phyloP scores from a whole-genome alignment of 2,113 vertebrate genomes.

The Columba janthina region DNA sequence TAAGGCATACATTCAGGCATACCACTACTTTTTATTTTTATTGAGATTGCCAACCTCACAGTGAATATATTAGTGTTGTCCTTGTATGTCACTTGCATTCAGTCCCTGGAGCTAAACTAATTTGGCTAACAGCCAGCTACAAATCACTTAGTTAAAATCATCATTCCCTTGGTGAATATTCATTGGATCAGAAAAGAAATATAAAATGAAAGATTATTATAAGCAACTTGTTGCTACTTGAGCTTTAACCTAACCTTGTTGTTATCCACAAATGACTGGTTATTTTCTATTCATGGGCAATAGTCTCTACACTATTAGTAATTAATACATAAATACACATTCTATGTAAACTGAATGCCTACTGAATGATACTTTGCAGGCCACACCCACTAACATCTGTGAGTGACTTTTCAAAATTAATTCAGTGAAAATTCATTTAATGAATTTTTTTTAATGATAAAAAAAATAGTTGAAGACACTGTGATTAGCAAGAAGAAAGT shows the following conservation, averaged over 20 bases:
- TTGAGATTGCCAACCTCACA: conserved; percentile 42
- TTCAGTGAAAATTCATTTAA: not conserved
- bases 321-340: not conserved
- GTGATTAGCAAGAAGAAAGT: not conserved
- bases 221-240: conserved; percentile 36
- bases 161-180: conserved; percentile 73
- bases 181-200: conserved; percentile 55
- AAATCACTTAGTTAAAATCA: conserved; percentile 69
- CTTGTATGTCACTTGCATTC: conserved; percentile 59
- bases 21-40: conserved; percentile 39
- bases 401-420: not conserved
- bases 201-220: conserved; percentile 53
- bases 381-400: not conserved
- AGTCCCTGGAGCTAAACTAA: conserved; percentile 57
- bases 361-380: not conserved
- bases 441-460: not conserved
- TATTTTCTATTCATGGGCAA: not conserved
- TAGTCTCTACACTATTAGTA: not conserved
- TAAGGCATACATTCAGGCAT: conserved; percentile 32
- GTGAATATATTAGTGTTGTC: conserved; percentile 56
- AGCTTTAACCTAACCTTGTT: conserved; percentile 52
- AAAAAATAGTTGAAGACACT: not conserved
- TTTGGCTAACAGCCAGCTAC: conserved; percentile 62
- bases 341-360: not conserved
- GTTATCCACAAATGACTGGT: not conserved